Percentiles rank a stretch among this genome's conserved stretches.
phyloP scores from a whole-genome alignment of 2,888 invertebrate genomes.

The Artemia sinica region DNA sequence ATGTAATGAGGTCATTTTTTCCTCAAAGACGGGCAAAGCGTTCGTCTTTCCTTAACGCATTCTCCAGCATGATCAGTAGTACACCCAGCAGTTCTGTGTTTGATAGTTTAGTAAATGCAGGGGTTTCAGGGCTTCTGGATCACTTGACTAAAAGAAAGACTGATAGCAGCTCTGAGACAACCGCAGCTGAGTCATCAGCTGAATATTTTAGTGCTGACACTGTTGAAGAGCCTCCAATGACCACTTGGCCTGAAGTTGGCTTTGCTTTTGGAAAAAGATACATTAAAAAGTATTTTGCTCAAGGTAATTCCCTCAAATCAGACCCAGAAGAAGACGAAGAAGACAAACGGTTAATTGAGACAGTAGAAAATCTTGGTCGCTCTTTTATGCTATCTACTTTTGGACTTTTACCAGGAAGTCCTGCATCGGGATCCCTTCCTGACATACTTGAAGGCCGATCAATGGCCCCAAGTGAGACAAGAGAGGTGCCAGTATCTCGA shows the following conservation, averaged over 20 bases:
- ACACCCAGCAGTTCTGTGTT: neutral
- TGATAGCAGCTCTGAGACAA: neutral
- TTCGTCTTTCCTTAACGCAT: neutral
- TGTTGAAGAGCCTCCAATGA: conserved; percentile 1
- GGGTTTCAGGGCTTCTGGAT: neutral
- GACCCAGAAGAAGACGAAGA: neutral
- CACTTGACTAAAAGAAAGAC: neutral
- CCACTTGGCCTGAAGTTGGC: conserved; percentile 2
- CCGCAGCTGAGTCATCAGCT: neutral
- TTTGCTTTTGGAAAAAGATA: conserved; percentile 6
- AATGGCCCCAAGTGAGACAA: neutral
- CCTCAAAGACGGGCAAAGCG: neutral
- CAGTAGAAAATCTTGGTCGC: conserved; percentile 6
- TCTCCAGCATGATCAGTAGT: neutral
- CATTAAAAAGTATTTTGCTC: conserved; percentile 11
- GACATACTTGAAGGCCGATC: neutral
- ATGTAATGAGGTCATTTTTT: neutral
- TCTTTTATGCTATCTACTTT: conserved; percentile 15
- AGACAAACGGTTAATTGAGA: conserved; percentile 4
- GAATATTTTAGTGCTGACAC: neutral
- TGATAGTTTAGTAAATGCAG: conserved; percentile 5
- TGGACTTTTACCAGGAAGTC: conserved; percentile 18
- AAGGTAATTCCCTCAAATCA: neutral
- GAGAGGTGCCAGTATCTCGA: neutral
- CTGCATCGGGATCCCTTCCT: conserved; percentile 15